Conservation (phyloP, 2,888 invertebrate species). For the Papilio gigon region DNA sequence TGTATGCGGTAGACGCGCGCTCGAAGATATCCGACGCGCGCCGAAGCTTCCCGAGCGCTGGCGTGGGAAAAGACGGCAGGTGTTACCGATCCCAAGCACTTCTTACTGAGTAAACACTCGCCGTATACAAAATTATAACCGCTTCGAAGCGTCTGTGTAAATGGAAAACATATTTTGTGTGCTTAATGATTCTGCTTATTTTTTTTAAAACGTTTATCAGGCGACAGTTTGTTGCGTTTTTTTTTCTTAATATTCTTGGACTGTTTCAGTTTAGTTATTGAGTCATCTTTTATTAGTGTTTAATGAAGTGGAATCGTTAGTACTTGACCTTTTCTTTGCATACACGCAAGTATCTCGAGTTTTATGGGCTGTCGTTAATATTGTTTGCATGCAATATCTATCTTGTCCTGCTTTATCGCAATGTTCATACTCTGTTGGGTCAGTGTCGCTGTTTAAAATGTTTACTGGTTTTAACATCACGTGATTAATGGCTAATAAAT, state of each 20-base stretch:
- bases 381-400: constrained; percentile 33
- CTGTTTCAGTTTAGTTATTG: constrained; percentile 71
- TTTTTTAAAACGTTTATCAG: constrained; percentile 77
- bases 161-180: constrained; percentile 83
- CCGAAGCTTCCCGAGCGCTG: constrained; percentile 72
- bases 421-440: constrained; percentile 3
- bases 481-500: neutral
- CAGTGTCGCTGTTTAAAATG: neutral
- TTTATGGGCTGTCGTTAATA: constrained; percentile 40
- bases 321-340: constrained; percentile 59
- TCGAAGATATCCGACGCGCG: constrained; percentile 50
- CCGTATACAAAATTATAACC: constrained; percentile 82
- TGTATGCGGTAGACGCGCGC: constrained; percentile 60
- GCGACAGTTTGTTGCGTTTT: constrained; percentile 59
- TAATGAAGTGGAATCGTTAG: constrained; percentile 62
- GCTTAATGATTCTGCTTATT: constrained; percentile 81
- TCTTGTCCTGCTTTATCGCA: constrained; percentile 21
- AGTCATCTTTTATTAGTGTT: constrained; percentile 73
- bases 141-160: constrained; percentile 79
- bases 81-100: constrained; percentile 79
- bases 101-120: constrained; percentile 82
- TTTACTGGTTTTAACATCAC: constrained; percentile 2
- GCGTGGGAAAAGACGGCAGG: constrained; percentile 81
- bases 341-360: constrained; percentile 40
- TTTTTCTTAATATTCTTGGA: constrained; percentile 72